Conservation (phyloP, 1,140 invertebrate genomes). For the Drosophila sp. region DNA sequence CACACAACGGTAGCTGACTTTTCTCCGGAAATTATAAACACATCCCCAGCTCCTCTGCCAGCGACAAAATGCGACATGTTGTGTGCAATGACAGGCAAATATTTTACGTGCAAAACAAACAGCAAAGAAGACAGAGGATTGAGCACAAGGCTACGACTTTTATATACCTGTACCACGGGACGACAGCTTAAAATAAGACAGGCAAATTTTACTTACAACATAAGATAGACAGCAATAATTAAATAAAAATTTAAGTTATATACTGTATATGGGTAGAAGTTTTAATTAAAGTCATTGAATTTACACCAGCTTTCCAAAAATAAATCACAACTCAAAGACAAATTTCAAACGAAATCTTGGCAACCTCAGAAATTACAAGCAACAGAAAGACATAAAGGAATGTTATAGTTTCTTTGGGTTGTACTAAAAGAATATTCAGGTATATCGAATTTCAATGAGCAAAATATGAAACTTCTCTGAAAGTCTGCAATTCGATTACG, state of each 20-base stretch:
- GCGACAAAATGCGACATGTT: conserved; percentile 41
- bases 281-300: background rate
- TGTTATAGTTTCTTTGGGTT: background rate
- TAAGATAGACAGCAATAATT: background rate
- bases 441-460: conserved; percentile 6
- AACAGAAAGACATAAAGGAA: conserved; percentile 3
- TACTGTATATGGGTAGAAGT: background rate
- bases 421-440: background rate
- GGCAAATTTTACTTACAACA: background rate
- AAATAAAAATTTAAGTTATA: too few relatives aligned
- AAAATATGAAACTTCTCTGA: too few relatives aligned
- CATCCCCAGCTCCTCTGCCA: conserved; percentile 31
- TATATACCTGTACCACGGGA: conserved; percentile 19
- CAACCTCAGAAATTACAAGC: background rate
- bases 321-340: background rate
- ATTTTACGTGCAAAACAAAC: conserved; percentile 71
- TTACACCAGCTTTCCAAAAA: background rate
- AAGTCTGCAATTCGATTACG: too few relatives aligned
- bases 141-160: conserved; percentile 20
- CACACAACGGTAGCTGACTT: conserved; percentile 18
- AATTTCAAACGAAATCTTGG: background rate
- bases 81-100: conserved; percentile 72
- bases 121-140: conserved; percentile 1
- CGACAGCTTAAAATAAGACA: background rate
- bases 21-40: conserved; percentile 67